Evolutionary conservation across 1,140 invertebrate species (phyloP).

Genomic region (Coelopa frigida): DNA sequence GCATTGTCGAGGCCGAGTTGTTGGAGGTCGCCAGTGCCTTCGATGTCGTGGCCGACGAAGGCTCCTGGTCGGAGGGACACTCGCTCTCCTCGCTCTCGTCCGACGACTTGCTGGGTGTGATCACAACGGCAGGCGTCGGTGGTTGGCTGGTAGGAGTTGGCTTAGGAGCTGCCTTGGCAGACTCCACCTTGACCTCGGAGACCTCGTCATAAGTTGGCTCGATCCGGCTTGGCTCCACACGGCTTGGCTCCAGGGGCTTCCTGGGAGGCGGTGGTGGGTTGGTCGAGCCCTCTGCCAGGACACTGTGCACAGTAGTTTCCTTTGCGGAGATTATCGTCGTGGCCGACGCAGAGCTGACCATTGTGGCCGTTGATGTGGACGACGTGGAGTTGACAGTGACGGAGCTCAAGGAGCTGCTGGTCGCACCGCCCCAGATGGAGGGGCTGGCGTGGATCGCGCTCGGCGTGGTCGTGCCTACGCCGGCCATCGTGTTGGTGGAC

Average conservation of each 20-base stretch:
- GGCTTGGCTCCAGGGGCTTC: conserved; percentile 32
- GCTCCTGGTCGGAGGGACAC: conserved; percentile 13
- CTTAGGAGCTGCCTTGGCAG: too few relatives aligned
- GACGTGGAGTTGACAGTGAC: conserved; percentile 1
- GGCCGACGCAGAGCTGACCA: too few relatives aligned
- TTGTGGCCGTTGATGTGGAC: conserved; percentile 30
- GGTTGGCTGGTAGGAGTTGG: too few relatives aligned
- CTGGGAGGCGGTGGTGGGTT: background rate
- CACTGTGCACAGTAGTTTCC: conserved; percentile 1
- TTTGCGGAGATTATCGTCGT: too few relatives aligned
- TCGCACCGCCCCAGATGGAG: too few relatives aligned
- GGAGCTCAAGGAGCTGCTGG: background rate
- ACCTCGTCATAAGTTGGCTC: too few relatives aligned
- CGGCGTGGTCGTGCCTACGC: background rate
- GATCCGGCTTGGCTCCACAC: conserved; percentile 15
- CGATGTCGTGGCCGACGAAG: background rate
- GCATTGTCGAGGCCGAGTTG: background rate
- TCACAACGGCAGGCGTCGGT: too few relatives aligned
- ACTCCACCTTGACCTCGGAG: too few relatives aligned
- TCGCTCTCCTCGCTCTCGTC: conserved; percentile 22
- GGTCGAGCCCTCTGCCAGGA: background rate
- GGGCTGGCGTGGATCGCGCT: too few relatives aligned
- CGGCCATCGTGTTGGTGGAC: too few relatives aligned
- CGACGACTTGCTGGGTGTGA: conserved; percentile 6
- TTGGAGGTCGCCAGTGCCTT: conserved; percentile 2